A percentile compares a stretch with the other conserved stretches of the same genome.
Conservation (phyloP, 1,140 invertebrate genomes). For the Euura saliciscinereae region DNA sequence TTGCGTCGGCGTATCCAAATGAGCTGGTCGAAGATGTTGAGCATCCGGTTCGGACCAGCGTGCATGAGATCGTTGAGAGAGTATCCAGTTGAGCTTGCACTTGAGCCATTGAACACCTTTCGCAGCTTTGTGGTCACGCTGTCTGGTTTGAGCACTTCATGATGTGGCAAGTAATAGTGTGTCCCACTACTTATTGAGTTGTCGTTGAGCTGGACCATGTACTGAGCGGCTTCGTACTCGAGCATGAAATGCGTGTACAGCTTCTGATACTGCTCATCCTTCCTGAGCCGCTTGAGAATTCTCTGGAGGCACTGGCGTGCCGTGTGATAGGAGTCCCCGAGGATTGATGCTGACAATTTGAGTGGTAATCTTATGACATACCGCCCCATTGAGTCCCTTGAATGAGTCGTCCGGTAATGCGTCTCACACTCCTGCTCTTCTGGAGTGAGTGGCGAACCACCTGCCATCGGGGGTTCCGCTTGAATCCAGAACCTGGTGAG, state of each 20-base stretch:
- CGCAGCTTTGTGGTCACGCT: constrained; percentile 29
- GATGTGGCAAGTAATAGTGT: constrained; percentile 33
- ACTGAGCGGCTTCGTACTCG: constrained; percentile 32
- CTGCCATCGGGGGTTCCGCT: constrained; percentile 17
- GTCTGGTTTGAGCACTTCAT: constrained; percentile 28
- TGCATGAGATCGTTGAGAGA: not conserved
- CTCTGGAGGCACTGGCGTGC: not conserved
- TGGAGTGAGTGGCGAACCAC: constrained; percentile 31
- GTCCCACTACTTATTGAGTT: not conserved
- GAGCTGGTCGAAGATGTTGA: not conserved
- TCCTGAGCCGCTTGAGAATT: not conserved
- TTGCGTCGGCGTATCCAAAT: constrained; percentile 17
- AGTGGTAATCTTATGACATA: not conserved
- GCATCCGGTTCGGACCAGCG: not conserved
- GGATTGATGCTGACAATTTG: not conserved
- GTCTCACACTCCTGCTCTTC: not conserved
- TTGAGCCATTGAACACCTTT: constrained; percentile 40
- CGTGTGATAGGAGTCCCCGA: not conserved
- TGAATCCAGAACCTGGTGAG: not conserved
- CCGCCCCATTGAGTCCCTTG: not conserved
- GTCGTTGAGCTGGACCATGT: constrained; percentile 26
- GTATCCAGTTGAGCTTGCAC: constrained; percentile 8
- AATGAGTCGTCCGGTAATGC: not conserved
- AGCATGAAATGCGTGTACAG: constrained; percentile 37
- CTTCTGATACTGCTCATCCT: constrained; percentile 15